phyloP scores from a whole-genome alignment of 2,113 vertebrate genomes.

The Camelus dromedarius region DNA sequence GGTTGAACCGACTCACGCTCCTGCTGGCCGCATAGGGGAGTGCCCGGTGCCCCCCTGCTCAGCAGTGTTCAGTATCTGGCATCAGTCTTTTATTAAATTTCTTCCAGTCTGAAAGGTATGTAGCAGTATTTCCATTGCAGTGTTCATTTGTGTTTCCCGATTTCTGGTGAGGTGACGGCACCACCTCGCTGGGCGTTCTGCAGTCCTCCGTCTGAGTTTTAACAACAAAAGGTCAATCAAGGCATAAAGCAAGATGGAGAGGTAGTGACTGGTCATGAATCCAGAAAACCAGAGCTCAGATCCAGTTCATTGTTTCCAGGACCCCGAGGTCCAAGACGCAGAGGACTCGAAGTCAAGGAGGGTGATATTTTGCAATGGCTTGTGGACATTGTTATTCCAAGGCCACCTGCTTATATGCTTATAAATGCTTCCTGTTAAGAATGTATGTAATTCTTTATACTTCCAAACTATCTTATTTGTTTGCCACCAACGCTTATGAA shows the following conservation, averaged over 20 bases:
- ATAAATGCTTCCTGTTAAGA: too few relatives aligned
- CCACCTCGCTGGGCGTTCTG: not conserved
- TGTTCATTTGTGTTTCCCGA: not conserved
- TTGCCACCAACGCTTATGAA: not conserved
- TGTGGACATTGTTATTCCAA: not conserved
- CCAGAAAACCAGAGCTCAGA: not conserved
- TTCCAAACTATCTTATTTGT: not conserved
- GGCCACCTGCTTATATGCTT: not conserved
- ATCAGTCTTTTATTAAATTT: not conserved
- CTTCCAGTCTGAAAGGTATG: not conserved
- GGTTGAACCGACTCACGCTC: rapidly evolving
- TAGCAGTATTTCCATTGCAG: too few relatives aligned
- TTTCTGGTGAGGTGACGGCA: not conserved
- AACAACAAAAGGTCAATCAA: not conserved
- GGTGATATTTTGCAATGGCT: not conserved
- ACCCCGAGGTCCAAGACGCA: not conserved
- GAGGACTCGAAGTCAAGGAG: not conserved
- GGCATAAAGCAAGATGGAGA: not conserved
- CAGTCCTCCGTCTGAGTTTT: not conserved
- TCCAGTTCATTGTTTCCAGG: not conserved
- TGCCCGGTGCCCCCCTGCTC: rapidly evolving
- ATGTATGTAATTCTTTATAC: too few relatives aligned
- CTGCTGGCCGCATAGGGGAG: rapidly evolving
- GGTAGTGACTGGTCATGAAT: not conserved
- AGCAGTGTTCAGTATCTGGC: not conserved